Evolutionary conservation across 2,888 invertebrate genomes (phyloP), one percentile per base, ranked within the genome.

Genomic region (Steinernema hermaphroditum): DNA sequence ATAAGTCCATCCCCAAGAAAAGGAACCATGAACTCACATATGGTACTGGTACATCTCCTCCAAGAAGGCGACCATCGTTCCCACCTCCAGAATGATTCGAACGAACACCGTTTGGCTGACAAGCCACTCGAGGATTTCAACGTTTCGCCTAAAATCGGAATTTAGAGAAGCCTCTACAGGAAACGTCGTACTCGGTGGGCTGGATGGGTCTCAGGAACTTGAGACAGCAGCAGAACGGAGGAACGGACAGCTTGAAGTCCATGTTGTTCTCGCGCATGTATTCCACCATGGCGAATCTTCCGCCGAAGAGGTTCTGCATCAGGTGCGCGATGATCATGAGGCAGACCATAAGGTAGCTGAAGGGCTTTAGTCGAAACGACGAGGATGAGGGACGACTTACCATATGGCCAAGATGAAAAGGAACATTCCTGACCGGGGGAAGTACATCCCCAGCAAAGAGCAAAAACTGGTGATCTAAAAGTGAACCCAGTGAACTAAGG

Each of bases 51-150:
- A 62, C 4, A 32, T 62, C 32, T 62, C 62, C 62, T 62, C 62
- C 1, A 69, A 19, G 44, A 69, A 69, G 69, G 69, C 69, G 41
- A 69, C 69, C 43, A 69, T 41, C 69, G 69, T 69, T 1, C 69
- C 69, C 8, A 62, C 62, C 32, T 62, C 62, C 16, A 62, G 32
- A 24, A 72, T 27, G 19, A 72, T 68, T 9, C 72, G 69, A 22
- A 72, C 72, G 37, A 72, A 72, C n/a, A 68, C 72, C 16, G 72
- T 72, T 68, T 72, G 72, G 37, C 44, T 68, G 29, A 72, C 72
- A 44, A 72, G 72, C 72, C 72, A 72, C 57, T 72, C 72, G 24
- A 72, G 49, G 50, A 68, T 50, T 16, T 72, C 49, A 6, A 68
- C 68, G 12, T 44, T 62, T 1, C 44, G 14, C 14, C 72, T 72